Conservation (phyloP, 2,113 vertebrate genomes). For the Oreochromis tanganicae region DNA sequence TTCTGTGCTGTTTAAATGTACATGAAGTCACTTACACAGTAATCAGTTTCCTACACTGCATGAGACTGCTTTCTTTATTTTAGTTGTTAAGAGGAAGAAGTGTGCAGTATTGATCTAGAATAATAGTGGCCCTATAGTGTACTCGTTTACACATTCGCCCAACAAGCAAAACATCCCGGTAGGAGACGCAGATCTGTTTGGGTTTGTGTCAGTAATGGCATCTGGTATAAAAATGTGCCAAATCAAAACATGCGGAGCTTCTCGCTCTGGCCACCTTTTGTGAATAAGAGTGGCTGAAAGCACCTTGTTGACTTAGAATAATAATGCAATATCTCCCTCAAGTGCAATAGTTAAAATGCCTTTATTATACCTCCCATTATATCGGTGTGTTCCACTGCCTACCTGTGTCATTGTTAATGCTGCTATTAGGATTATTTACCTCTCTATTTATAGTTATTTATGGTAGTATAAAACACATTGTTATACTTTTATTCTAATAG, state of each 20-base stretch:
- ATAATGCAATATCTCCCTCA: neutral
- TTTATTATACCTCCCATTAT: neutral
- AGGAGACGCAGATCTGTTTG: neutral
- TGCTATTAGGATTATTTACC: neutral
- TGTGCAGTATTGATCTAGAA: neutral
- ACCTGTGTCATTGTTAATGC: neutral
- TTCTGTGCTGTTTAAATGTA: neutral
- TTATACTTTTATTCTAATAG: neutral
- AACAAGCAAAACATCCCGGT: neutral
- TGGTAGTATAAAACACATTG: neutral
- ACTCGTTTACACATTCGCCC: neutral
- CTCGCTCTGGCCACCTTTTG: neutral
- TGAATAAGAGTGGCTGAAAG: neutral
- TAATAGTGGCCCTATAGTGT: neutral
- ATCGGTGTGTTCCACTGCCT: accelerated
- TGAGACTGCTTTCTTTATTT: neutral
- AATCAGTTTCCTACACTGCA: neutral
- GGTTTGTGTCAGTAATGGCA: neutral
- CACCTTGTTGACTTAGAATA: neutral
- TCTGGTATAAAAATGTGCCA: neutral
- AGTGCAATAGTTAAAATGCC: neutral
- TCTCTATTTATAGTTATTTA: neutral
- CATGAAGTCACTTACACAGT: neutral
- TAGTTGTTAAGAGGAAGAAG: neutral
- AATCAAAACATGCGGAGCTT: neutral